phyloP scores from a whole-genome alignment of 2,888 invertebrate species.

The Ormyrus pomaceus region DNA sequence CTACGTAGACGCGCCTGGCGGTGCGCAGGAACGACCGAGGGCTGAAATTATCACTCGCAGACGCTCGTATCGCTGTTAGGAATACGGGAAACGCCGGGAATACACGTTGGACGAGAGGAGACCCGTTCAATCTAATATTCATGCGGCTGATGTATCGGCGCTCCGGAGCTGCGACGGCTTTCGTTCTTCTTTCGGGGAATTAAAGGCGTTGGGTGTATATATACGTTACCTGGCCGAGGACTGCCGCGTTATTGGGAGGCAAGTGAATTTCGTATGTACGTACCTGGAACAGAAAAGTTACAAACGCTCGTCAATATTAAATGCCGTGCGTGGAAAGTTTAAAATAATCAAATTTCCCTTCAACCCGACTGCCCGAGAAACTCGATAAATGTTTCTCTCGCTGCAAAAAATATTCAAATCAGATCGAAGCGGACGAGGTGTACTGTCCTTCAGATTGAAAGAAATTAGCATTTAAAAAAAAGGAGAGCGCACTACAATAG shows the following conservation, averaged over 20 bases:
- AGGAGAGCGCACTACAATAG: neutral
- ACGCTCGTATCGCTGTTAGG: slow-evolving; percentile 46
- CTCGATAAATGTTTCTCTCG: too few relatives aligned
- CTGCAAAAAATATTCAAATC: too few relatives aligned
- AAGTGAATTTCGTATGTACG: neutral
- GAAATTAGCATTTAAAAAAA: neutral
- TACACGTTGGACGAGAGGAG: neutral
- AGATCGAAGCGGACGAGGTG: too few relatives aligned
- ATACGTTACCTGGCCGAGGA: neutral
- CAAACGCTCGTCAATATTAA: too few relatives aligned
- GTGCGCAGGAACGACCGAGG: slow-evolving; percentile 9
- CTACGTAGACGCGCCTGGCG: neutral
- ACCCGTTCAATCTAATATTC: slow-evolving; percentile 42
- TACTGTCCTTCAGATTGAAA: too few relatives aligned
- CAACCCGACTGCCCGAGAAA: too few relatives aligned
- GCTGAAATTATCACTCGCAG: slow-evolving; percentile 55
- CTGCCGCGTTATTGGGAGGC: too few relatives aligned
- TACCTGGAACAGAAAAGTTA: slow-evolving; percentile 41
- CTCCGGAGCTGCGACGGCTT: neutral
- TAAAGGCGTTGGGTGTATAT: neutral
- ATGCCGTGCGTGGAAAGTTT: too few relatives aligned
- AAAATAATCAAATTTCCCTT: too few relatives aligned
- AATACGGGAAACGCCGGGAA: slow-evolving; percentile 21
- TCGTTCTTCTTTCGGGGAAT: neutral
- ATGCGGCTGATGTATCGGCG: slow-evolving; percentile 22